Conservation (phyloP, 2,113 vertebrate species). For the Arothron firmamentum region DNA sequence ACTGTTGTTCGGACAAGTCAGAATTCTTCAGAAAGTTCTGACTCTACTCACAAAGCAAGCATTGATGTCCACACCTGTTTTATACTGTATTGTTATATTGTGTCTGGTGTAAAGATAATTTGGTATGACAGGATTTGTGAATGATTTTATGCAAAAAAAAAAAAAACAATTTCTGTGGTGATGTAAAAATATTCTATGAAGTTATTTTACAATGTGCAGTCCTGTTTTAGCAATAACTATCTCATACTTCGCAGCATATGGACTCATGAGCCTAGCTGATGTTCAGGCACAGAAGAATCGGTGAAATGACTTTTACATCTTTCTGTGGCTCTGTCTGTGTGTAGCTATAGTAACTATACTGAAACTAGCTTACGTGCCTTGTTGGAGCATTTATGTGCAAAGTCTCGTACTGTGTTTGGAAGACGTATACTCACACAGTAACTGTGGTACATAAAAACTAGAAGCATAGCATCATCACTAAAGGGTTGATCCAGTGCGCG, state of each 20-base stretch:
- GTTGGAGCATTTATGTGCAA: constrained; percentile 52
- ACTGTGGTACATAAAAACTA: constrained; percentile 41
- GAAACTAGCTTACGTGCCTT: constrained; percentile 68
- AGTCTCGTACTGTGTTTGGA: constrained; percentile 33
- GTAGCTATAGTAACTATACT: constrained; percentile 45
- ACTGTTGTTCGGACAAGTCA: constrained; percentile 47
- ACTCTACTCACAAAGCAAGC: constrained; percentile 22
- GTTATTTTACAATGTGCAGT: constrained; percentile 57
- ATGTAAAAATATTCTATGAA: constrained; percentile 56
- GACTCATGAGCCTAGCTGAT: constrained; percentile 34
- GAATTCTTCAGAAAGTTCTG: constrained; percentile 58
- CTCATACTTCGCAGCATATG: constrained; percentile 45
- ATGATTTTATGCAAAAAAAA: constrained; percentile 67
- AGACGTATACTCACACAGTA: constrained; percentile 9
- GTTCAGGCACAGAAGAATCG: constrained; percentile 31
- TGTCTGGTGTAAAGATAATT: constrained; percentile 50
- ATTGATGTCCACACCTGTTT: constrained; percentile 51
- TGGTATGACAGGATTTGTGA: constrained; percentile 39
- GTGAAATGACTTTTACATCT: constrained; percentile 25
- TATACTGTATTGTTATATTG: constrained; percentile 55
- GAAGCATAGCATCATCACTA: constrained; percentile 20
- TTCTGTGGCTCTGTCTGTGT: constrained; percentile 50
- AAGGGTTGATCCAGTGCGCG: constrained; percentile 1
- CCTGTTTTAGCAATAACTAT: constrained; percentile 70
- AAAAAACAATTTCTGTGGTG: constrained; percentile 50